A percentile compares a stretch with the other conserved stretches of the same genome.
Conservation (phyloP, 2,888 invertebrate species). For the Trachelus tabidus region DNA sequence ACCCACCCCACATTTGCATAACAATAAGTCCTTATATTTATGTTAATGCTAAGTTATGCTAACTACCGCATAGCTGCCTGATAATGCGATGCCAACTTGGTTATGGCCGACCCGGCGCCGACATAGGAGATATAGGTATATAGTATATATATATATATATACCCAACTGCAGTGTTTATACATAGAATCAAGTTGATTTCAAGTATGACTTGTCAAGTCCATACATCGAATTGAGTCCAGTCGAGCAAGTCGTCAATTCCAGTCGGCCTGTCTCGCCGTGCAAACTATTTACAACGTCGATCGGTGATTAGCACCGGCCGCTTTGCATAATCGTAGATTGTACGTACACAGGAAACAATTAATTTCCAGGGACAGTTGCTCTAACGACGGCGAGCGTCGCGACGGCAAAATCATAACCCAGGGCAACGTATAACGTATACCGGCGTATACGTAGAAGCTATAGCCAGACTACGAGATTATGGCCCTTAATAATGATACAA, state of each 20-base stretch:
- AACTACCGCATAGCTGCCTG: conserved; percentile 14
- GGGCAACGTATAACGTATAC: background rate
- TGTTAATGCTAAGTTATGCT: conserved; percentile 22
- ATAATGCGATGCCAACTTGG: conserved; percentile 22
- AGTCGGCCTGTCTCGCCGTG: background rate
- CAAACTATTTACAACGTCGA: background rate
- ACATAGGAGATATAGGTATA: background rate
- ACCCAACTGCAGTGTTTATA: background rate
- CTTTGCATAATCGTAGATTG: background rate
- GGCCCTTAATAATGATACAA: background rate
- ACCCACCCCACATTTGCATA: conserved; percentile 9
- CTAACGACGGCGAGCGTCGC: background rate
- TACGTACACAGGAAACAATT: background rate
- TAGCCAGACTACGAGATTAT: background rate
- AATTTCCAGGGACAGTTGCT: background rate
- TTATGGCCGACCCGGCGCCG: background rate
- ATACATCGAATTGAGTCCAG: background rate
- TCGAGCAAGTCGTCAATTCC: background rate
- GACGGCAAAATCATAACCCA: background rate
- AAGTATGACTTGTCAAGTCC: background rate
- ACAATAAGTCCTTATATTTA: conserved; percentile 20
- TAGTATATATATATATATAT: no score
- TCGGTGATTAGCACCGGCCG: background rate
- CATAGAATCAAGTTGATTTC: background rate
- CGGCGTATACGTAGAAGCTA: no score